Evolutionary conservation across 1,140 invertebrate species (phyloP), one percentile per base, ranked within the genome.

Genomic region (Melipona quadrifasciata): DNA sequence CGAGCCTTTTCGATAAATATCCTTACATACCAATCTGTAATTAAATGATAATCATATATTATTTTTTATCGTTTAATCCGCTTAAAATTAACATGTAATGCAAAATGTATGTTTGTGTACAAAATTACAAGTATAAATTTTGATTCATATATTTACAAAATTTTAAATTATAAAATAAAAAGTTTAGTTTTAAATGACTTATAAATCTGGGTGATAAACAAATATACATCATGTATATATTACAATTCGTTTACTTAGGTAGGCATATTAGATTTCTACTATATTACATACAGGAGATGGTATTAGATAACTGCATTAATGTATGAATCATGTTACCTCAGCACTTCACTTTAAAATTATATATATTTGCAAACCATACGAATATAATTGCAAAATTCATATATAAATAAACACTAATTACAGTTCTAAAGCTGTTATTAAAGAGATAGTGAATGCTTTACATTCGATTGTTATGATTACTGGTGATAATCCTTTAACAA

Each of bases 381-480:
- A 39, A 39, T 39, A 0, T 39, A 39, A 39, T 39, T 39, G 39
- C 6, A 39, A 39, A 39, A 39, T 39, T 31, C n/a, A 34, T 27
- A 27, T 11, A 68, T 34, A 11, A 68, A 34, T 17, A 67, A 10
- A 2, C 11, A 67, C 12, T n/a, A n/a, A 11, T 16, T 65, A 24
- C n/a, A n/a, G n/a, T 94, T 99, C 99, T 0, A 98, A 98, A 93
- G 95, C 96, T 76, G 98, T 99, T 17, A 98, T 99, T 73, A 97
- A 97, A 91, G 99, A 99, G 95, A 97, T 99, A 67, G 95, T 98
- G 65, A 96, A 97, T 91, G 97, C 99, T 17, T 99, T 98, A 19
- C 99, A 99, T 95, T 94, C 96, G 95, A 98, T 99, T 27, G 97
- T 98, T 3, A 99, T 99, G 99, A 99, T 99, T 58, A 99, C 99